phyloP scores from a whole-genome alignment of 2,888 invertebrate genomes.

The Melipona bicolor region DNA sequence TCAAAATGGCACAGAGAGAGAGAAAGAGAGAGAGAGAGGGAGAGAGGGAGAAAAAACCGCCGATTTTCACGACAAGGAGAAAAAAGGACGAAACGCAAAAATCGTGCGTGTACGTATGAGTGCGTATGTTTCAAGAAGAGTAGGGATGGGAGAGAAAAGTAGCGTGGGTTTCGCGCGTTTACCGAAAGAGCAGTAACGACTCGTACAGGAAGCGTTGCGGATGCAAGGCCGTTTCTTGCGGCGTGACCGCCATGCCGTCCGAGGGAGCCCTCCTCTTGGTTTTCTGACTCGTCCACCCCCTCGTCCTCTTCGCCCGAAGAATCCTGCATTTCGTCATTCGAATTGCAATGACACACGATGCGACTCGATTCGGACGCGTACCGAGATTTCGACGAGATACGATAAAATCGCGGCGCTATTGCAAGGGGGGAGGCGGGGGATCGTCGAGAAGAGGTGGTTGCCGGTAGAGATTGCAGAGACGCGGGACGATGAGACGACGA shows the following conservation, averaged over 20 bases:
- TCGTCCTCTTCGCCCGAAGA: conserved; percentile 83
- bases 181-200: conserved; percentile 81
- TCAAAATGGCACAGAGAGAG: neutral
- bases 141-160: conserved; percentile 2
- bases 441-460: neutral
- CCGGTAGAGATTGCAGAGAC: conserved; percentile 14
- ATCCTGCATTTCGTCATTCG: conserved; percentile 73
- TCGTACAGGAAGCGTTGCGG: conserved; percentile 83
- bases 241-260: conserved; percentile 79
- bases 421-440: neutral
- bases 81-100: neutral
- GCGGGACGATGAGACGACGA: conserved; percentile 33
- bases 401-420: neutral
- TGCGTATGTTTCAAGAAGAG: neutral
- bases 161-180: conserved; percentile 73
- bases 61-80: too few species aligned
- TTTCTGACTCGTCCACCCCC: conserved; percentile 82
- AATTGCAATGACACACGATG: neutral
- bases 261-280: conserved; percentile 80
- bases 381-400: neutral
- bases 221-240: conserved; percentile 81
- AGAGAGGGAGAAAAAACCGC: too few species aligned
- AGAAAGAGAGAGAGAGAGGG: neutral
- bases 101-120: neutral
- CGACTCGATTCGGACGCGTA: neutral